Percentiles rank a stretch among this genome's conserved stretches.
Evolutionary conservation across 2,888 invertebrate species (phyloP).

Genomic region (Apamea sordens): DNA sequence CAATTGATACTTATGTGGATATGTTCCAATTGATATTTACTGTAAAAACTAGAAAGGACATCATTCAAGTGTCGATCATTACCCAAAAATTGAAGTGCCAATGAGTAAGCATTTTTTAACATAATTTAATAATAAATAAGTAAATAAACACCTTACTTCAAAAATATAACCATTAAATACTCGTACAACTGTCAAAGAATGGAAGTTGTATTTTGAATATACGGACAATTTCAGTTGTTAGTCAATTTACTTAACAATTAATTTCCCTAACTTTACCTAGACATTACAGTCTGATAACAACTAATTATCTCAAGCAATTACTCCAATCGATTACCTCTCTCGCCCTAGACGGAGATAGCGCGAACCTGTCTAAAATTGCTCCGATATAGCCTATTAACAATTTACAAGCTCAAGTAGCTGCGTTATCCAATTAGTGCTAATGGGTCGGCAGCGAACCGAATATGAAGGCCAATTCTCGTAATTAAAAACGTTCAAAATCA

Average conservation of each 20-base stretch:
- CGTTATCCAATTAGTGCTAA: conserved; percentile 56
- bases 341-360: conserved; percentile 39
- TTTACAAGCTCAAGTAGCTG: conserved; percentile 55
- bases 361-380: conserved; percentile 53
- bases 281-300: neutral
- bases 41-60: too few species aligned
- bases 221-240: too few species aligned
- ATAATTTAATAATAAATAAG: too few species aligned
- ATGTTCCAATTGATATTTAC: too few species aligned
- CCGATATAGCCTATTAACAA: conserved; percentile 49
- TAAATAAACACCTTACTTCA: neutral
- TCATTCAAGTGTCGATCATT: too few species aligned
- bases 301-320: conserved; percentile 45
- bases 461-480: conserved; percentile 1
- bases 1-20: too few species aligned
- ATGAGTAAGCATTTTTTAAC: too few species aligned
- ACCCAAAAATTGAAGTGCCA: too few species aligned
- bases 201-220: neutral
- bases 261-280: neutral
- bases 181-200: neutral
- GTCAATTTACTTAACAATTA: neutral
- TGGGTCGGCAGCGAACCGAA: conserved; percentile 31
- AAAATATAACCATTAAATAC: too few species aligned
- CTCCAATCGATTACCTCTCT: conserved; percentile 28
- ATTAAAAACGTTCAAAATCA: too few species aligned